phyloP scores from a whole-genome alignment of 2,888 invertebrate genomes.

The Harmothoe impar region DNA sequence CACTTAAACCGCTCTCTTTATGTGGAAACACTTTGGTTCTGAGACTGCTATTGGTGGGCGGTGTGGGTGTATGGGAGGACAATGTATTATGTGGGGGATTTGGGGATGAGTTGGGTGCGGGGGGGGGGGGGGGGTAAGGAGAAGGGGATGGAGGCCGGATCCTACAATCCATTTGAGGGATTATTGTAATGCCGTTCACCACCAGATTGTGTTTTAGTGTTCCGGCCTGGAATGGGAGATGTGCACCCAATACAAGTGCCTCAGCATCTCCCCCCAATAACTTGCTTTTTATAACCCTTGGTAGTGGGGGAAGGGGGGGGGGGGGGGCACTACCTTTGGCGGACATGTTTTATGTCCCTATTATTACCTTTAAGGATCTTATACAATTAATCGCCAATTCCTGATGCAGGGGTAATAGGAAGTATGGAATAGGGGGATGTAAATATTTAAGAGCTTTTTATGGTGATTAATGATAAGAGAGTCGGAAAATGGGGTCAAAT shows the following conservation, averaged over 20 bases:
- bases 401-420: background rate
- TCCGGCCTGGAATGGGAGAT: background rate
- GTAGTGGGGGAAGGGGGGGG: no score
- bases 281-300: background rate
- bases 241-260: background rate
- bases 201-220: conserved; percentile 27
- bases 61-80: background rate
- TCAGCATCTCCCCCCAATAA: background rate
- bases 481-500: background rate
- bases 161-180: background rate
- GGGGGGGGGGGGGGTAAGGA: background rate
- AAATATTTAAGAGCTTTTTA: conserved; percentile 12
- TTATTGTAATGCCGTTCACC: background rate
- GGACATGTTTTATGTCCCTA: background rate
- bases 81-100: background rate
- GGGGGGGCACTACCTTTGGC: background rate
- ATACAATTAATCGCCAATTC: background rate
- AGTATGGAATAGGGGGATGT: background rate
- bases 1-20: conserved; percentile 7
- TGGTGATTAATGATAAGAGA: background rate
- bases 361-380: background rate
- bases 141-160: background rate
- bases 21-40: background rate
- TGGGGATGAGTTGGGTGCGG: background rate
- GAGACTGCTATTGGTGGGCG: background rate